Evolutionary conservation across 2,888 invertebrate species (phyloP), one percentile per base, ranked within the genome.

Genomic region (Cosmorhoe ocellata): DNA sequence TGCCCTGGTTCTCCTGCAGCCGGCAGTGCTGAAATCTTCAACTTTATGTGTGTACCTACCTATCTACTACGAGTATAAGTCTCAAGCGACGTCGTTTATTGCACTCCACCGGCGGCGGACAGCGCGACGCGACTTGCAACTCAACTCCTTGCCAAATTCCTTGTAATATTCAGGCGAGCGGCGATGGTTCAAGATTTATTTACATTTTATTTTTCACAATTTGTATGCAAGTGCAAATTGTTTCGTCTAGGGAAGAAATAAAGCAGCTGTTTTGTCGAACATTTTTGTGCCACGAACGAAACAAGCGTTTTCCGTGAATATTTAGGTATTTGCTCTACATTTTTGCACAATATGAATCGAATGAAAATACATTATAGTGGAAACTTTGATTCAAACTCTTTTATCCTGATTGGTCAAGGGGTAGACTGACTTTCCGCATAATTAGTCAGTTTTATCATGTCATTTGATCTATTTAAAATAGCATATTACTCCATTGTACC

Each of bases 131-230:
- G 26, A 26, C 37, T 38, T 41, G 12, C 7, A 32, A 42, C 46
- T 28, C 28, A 31, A 39, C 28, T 50, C 33, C 34, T 41, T 44
- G 46, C 49, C 49, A 41, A 51, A 54, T 28, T 36, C 41, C 13
- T 47, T 51, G 49, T 30, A 51, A 56, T 56, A 53, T 59, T 53
- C 42, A 53, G 27, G 31, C 40, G 11, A 14, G 22, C 28, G 28
- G 24, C 32, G 14, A 51, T 37, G 36, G 34, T 32, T 10, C 26
- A 28, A 32, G 30, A 48, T 53, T 47, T 50, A 44, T 47, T 47
- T 48, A 51, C 37, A 34, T 48, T 53, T 48, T 55, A 51, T 55
- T 55, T 46, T 47, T 51, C 46, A 36, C 46, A 55, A 50, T 50
- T 51, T 55, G 50, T 30, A 50, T 47, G 47, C 44, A 38, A 40